Evolutionary conservation across 2,113 vertebrate species (phyloP).

Genomic region (Mobula birostris): DNA sequence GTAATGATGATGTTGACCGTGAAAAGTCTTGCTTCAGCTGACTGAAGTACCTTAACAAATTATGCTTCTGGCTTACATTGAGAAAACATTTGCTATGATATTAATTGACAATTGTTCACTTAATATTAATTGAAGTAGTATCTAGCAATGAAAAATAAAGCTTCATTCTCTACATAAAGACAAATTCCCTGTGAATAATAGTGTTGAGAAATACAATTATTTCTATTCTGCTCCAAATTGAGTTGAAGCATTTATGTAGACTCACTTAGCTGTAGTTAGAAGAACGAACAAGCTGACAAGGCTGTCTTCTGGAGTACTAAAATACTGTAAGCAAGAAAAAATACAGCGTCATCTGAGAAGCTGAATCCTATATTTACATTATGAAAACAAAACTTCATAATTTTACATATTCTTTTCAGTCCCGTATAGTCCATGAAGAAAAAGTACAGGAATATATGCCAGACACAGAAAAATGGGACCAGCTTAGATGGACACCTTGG

Average conservation of each 20-base stretch:
- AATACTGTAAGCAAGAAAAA: constrained; percentile 68
- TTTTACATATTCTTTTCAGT: too few species aligned
- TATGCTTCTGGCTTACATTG: background rate
- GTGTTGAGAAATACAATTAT: background rate
- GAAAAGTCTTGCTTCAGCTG: background rate
- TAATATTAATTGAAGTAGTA: background rate
- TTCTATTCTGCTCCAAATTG: background rate
- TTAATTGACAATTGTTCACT: background rate
- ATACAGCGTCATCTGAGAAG: constrained; percentile 2
- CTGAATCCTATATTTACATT: background rate
- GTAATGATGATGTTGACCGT: too few species aligned
- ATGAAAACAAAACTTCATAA: background rate
- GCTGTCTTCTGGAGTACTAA: constrained; percentile 90
- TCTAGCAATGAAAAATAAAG: background rate
- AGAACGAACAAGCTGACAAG: constrained; percentile 92
- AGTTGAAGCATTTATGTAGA: constrained; percentile 8
- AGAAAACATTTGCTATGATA: background rate
- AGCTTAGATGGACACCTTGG: too few species aligned
- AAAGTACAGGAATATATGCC: too few species aligned
- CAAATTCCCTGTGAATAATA: background rate
- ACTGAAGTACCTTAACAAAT: background rate
- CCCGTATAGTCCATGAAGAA: too few species aligned
- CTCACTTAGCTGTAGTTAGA: constrained; percentile 97
- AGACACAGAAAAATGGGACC: too few species aligned
- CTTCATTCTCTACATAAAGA: background rate